These are phyloP conservation scores for Anarrhichthys ocellatus DNA, from an alignment of 2,113 vertebrate species.

Conservation along the genomic window DNA sequence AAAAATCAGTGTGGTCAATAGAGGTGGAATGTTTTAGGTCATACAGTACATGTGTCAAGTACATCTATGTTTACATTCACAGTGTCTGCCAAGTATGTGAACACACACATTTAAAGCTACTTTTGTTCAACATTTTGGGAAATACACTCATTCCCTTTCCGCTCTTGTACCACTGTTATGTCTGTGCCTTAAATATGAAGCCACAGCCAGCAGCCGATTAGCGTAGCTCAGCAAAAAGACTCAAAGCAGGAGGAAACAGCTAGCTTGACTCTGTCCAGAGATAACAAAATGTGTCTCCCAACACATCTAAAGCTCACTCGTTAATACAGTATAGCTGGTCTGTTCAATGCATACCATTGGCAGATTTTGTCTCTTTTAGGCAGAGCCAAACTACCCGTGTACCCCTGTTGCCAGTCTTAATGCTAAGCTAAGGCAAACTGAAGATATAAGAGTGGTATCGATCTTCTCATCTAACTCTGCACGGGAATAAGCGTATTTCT, in stretches of 20 bases:
- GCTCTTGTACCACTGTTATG: background rate
- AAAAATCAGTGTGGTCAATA: background rate
- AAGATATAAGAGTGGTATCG: background rate
- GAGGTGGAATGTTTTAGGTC: conserved; percentile 1
- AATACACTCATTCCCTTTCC: background rate
- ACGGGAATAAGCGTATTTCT: background rate
- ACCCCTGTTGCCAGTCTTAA: background rate
- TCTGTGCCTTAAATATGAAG: background rate
- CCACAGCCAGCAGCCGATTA: background rate
- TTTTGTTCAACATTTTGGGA: background rate
- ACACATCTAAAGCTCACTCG: background rate
- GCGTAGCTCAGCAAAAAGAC: background rate
- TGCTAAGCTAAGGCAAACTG: background rate
- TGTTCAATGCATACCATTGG: background rate
- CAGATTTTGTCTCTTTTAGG: background rate
- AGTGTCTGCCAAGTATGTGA: background rate
- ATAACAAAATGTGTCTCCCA: background rate
- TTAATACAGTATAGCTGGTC: background rate
- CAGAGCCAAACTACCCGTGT: background rate
- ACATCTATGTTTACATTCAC: background rate
- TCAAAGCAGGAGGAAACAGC: background rate
- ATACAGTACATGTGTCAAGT: background rate
- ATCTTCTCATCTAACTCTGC: background rate
- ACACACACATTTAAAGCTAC: background rate
- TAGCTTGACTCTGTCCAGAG: background rate